phyloP scores from a whole-genome alignment of 2,797 vertebrate species.

The Hafferia zeledoni region DNA sequence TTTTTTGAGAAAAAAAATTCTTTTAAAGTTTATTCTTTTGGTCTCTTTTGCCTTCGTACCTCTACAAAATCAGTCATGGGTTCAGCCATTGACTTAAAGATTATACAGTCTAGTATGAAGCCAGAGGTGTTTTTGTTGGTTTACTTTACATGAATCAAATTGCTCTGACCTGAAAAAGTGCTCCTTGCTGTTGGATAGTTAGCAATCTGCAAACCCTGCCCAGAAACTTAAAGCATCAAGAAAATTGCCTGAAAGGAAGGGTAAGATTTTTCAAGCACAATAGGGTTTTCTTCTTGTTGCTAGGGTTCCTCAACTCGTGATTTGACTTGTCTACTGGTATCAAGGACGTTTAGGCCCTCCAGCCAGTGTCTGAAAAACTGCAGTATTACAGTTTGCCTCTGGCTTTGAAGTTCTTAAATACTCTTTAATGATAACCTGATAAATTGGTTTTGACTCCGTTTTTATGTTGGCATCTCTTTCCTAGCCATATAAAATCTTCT shows the following conservation, averaged over 20 bases:
- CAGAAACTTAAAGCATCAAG: neutral
- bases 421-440: constrained; percentile 31
- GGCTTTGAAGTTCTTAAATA: constrained; percentile 47
- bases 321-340: constrained; percentile 17
- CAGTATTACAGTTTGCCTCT: constrained; percentile 30
- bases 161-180: neutral
- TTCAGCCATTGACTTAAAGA: neutral
- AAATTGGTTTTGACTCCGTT: constrained; percentile 31
- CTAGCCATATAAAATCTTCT: neutral
- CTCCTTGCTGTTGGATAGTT: neutral
- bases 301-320: neutral
- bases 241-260: neutral
- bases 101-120: neutral
- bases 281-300: constrained; percentile 5
- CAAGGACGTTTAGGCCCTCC: constrained; percentile 36
- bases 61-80: neutral
- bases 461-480: constrained; percentile 25
- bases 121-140: neutral
- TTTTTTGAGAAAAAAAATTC: neutral
- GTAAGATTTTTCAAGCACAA: neutral
- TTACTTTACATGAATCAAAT: neutral
- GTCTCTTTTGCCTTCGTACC: neutral
- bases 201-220: neutral
- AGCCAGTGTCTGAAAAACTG: constrained; percentile 39
- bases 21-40: neutral